Percentiles rank a stretch among this genome's conserved stretches.
These are phyloP conservation scores for Malurus melanocephalus DNA, from an alignment of 2,113 vertebrate species.

Conservation along the genomic window DNA sequence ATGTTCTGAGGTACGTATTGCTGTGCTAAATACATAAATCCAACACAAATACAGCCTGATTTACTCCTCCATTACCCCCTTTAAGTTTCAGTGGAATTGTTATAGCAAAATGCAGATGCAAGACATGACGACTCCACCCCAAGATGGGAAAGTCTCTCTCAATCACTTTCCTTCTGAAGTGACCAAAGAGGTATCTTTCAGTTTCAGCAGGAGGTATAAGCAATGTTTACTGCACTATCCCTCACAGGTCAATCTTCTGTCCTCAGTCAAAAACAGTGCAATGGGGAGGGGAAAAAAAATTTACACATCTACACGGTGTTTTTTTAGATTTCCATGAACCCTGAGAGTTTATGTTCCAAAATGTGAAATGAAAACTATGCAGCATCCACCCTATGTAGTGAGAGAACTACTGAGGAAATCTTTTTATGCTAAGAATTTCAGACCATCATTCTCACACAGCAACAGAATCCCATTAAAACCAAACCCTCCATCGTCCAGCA, in stretches of 20 bases:
- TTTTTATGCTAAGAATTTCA: background rate
- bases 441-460: background rate
- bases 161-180: background rate
- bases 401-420: background rate
- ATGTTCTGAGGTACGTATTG: background rate
- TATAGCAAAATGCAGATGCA: background rate
- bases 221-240: background rate
- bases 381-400: background rate
- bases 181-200: background rate
- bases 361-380: background rate
- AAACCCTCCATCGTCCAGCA: background rate
- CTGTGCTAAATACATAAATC: background rate
- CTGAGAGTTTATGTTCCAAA: conserved; percentile 3
- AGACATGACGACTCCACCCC: background rate
- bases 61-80: background rate
- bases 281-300: background rate
- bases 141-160: background rate
- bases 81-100: background rate
- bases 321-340: background rate
- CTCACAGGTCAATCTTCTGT: background rate
- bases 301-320: background rate
- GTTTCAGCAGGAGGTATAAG: background rate
- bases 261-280: background rate
- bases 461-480: conserved; percentile 27
- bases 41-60: background rate